These are phyloP conservation scores for Drosophila sechellia DNA, from an alignment of 1,140 invertebrate species.

Conservation along the genomic window DNA sequence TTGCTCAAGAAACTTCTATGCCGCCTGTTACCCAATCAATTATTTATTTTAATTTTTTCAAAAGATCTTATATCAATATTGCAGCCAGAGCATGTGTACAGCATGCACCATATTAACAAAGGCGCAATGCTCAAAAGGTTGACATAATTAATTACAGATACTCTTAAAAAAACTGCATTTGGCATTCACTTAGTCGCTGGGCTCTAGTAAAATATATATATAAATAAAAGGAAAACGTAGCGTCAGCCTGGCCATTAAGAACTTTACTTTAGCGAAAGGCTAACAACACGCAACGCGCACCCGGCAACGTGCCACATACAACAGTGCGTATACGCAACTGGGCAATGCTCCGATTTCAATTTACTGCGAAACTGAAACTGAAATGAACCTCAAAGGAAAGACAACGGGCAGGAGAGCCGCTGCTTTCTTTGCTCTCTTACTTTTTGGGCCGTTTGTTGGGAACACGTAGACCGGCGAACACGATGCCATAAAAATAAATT, in stretches of 20 bases:
- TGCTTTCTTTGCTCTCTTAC: constrained; percentile 33
- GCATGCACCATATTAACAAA: background rate
- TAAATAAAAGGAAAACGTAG: constrained; percentile 4
- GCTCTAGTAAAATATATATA: constrained; percentile 1
- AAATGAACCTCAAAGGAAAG: constrained; percentile 42
- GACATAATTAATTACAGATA: background rate
- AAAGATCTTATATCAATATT: no score
- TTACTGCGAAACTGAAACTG: constrained; percentile 49
- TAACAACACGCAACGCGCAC: constrained; percentile 4
- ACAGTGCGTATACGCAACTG: constrained; percentile 47
- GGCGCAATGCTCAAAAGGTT: background rate
- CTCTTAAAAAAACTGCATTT: background rate
- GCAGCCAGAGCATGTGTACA: no score
- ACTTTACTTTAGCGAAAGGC: constrained; percentile 32
- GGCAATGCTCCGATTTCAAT: constrained; percentile 51
- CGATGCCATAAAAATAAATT: constrained; percentile 77
- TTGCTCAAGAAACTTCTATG: no score
- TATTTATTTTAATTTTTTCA: no score
- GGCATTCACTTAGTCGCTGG: constrained; percentile 1
- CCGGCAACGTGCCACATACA: constrained; percentile 30
- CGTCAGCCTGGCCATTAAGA: constrained; percentile 37
- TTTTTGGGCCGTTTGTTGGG: constrained; percentile 21
- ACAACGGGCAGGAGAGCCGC: background rate
- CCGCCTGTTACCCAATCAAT: no score
- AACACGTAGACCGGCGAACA: constrained; percentile 65